These are phyloP conservation scores for Amblyteles armatorius DNA, from an alignment of 2,888 invertebrate species.

Conservation along the genomic window DNA sequence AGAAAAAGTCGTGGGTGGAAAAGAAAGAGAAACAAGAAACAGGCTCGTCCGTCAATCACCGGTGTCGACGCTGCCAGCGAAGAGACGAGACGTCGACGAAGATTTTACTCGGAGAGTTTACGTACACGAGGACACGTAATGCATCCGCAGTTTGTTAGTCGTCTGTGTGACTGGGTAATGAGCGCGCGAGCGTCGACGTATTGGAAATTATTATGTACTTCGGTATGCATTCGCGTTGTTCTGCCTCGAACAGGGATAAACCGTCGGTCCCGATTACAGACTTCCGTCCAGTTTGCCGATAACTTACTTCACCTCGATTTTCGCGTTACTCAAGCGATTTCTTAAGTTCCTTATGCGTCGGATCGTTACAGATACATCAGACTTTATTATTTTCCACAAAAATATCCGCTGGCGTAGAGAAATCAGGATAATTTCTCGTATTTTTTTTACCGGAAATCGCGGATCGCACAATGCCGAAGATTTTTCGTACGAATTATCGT, in stretches of 20 bases:
- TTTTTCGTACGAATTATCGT: neutral
- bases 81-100: conserved; percentile 34
- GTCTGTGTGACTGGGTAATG: conserved; percentile 41
- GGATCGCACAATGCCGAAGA: neutral
- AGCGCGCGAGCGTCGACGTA: conserved; percentile 27
- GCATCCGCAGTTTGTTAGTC: conserved; percentile 42
- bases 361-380: neutral
- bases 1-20: conserved; percentile 9
- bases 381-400: too few species aligned
- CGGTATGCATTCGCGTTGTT: neutral
- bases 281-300: neutral
- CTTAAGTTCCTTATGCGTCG: neutral
- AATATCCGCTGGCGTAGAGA: too few species aligned
- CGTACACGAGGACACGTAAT: conserved; percentile 9
- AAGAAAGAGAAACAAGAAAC: conserved; percentile 49
- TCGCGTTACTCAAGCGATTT: neutral
- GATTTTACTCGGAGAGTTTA: conserved; percentile 22
- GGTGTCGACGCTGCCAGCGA: conserved; percentile 17
- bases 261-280: conserved; percentile 22
- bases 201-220: conserved; percentile 22
- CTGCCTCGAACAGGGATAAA: conserved; percentile 7
- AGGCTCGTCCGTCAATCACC: conserved; percentile 55
- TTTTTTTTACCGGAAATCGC: too few species aligned
- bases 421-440: too few species aligned
- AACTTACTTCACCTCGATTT: neutral